A percentile compares a stretch with the other conserved stretches of the same genome.
Conservation (phyloP, 1,140 invertebrate genomes). For the Mylabris phalerata region DNA sequence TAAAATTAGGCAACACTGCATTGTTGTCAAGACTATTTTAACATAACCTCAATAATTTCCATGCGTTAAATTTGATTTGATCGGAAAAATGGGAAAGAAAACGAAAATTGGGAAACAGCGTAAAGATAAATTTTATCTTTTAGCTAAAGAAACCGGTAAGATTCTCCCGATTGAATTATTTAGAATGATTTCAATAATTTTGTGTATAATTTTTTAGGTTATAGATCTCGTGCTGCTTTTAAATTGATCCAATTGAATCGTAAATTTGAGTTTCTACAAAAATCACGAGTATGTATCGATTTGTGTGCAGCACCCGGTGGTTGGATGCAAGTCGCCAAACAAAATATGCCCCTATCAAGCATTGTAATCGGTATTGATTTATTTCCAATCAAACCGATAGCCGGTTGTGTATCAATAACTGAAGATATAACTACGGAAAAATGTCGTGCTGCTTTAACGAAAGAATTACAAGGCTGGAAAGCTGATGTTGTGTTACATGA, state of each 20-base stretch:
- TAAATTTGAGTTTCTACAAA: conserved; percentile 96
- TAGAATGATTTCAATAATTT: neutral
- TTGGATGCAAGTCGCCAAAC: conserved; percentile 99
- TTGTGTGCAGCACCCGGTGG: conserved; percentile 98
- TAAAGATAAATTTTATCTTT: conserved; percentile 96
- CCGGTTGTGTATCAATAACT: conserved; percentile 80
- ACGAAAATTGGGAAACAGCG: conserved; percentile 95
- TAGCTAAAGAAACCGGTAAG: conserved; percentile 96
- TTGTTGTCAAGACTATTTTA: neutral
- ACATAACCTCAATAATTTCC: neutral
- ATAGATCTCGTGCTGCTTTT: conserved; percentile 94
- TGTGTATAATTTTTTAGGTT: conserved; percentile 58
- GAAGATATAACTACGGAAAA: conserved; percentile 98
- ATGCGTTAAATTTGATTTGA: neutral
- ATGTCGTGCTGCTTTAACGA: conserved; percentile 67
- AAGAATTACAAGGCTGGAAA: conserved; percentile 91
- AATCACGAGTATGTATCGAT: conserved; percentile 92
- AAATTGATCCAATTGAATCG: conserved; percentile 97
- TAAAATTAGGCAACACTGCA: too few species aligned
- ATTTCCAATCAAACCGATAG: conserved; percentile 89
- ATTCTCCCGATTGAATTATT: neutral
- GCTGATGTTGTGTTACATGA: conserved; percentile 95
- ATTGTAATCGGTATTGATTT: conserved; percentile 93
- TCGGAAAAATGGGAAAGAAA: conserved; percentile 84
- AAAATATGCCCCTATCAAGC: conserved; percentile 97